These are phyloP conservation scores for Aldrovandia affinis DNA, from an alignment of 2,797 vertebrate genomes.

Conservation along the genomic window DNA sequence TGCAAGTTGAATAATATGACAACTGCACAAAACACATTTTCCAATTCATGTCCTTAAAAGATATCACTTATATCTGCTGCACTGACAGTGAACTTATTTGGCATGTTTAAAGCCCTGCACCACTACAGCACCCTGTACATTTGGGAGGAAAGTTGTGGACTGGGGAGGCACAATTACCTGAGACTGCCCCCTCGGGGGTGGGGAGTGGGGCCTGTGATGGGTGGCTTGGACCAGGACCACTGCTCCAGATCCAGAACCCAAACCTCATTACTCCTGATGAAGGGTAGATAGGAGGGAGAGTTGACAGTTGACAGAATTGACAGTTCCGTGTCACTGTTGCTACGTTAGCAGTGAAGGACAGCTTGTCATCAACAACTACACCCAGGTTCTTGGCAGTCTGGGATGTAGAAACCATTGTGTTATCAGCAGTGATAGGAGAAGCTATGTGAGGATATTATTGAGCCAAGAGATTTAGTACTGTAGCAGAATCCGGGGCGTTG, in stretches of 20 bases:
- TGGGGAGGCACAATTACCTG: conserved; percentile 75
- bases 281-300: conserved; percentile 6
- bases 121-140: neutral
- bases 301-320: neutral
- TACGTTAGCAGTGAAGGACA: too few relatives aligned
- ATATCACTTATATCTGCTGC: neutral
- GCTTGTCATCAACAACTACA: too few relatives aligned
- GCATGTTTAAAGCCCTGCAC: neutral
- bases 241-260: conserved; percentile 97
- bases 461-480: too few relatives aligned
- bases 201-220: conserved; percentile 83
- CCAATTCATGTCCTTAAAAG: neutral
- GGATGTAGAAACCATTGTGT: too few relatives aligned
- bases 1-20: neutral
- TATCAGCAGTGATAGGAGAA: too few relatives aligned
- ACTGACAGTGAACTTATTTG: neutral
- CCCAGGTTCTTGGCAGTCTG: too few relatives aligned
- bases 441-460: too few relatives aligned
- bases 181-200: conserved; percentile 96
- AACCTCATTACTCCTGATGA: conserved; percentile 91
- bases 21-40: neutral
- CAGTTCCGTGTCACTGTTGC: too few relatives aligned
- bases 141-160: neutral
- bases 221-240: conserved; percentile 96
- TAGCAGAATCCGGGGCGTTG: too few relatives aligned